phyloP scores from a whole-genome alignment of 2,113 vertebrate species.

The Otis tarda region DNA sequence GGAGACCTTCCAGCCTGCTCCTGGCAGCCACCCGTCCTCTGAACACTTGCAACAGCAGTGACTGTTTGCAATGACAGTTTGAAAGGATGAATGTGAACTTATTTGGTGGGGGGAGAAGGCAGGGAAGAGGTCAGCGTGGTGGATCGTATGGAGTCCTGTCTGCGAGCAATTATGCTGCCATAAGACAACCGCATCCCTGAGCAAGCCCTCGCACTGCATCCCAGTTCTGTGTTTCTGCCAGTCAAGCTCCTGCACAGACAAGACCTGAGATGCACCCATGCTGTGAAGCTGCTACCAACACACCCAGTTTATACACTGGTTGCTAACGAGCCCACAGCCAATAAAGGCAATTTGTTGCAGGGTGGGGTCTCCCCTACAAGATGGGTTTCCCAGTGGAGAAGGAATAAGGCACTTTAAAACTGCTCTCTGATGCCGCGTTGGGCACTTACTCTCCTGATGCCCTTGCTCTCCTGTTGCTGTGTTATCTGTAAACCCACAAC shows the following conservation, averaged over 20 bases:
- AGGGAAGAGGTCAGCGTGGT: not conserved
- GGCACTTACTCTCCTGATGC: not conserved
- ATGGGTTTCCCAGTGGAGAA: not conserved
- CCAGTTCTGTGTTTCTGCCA: not conserved
- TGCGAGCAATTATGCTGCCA: not conserved
- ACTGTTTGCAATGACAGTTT: not conserved
- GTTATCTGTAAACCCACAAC: not conserved
- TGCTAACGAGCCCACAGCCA: not conserved
- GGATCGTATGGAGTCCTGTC: rapidly evolving
- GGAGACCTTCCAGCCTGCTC: not conserved
- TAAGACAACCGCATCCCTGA: not conserved
- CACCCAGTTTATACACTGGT: not conserved
- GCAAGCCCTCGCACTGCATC: not conserved
- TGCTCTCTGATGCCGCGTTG: not conserved
- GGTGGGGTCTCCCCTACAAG: not conserved
- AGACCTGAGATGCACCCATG: not conserved
- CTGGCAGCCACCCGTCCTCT: rapidly evolving
- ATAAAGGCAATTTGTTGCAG: not conserved
- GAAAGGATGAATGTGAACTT: not conserved
- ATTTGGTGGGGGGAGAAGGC: not conserved
- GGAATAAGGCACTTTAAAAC: not conserved
- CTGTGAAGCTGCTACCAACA: not conserved
- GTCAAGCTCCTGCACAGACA: not conserved
- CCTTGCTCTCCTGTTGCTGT: not conserved
- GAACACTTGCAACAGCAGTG: rapidly evolving